phyloP scores from a whole-genome alignment of 2,797 vertebrate genomes.

The Sebastes trivittatus region DNA sequence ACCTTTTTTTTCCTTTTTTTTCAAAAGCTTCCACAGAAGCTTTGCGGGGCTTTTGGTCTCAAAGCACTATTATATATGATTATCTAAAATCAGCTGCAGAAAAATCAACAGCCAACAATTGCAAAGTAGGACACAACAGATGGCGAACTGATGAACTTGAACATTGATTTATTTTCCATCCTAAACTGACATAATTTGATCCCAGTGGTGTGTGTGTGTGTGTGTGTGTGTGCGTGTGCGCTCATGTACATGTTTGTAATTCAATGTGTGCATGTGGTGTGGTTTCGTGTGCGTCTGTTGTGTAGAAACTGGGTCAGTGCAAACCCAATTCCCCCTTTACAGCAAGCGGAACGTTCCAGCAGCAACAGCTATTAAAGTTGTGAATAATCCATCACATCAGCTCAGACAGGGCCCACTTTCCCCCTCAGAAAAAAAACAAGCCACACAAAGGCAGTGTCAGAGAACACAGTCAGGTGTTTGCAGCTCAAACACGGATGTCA shows the following conservation, averaged over 20 bases:
- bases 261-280: not conserved
- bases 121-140: constrained; percentile 65
- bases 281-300: constrained; percentile 27
- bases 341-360: constrained; percentile 53
- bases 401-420: constrained; percentile 13
- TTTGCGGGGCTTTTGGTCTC: constrained; percentile 1
- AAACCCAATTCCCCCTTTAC: constrained; percentile 51
- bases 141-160: constrained; percentile 61
- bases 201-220: not conserved
- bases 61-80: constrained; percentile 21
- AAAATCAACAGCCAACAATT: constrained; percentile 24
- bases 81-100: constrained; percentile 33
- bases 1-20: not conserved
- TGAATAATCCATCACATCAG: constrained; percentile 72
- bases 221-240: not conserved
- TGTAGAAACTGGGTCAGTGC: constrained; percentile 75
- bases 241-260: constrained; percentile 1
- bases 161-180: constrained; percentile 57
- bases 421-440: not conserved
- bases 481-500: constrained; percentile 15
- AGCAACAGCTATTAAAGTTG: constrained; percentile 58
- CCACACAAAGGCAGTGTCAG: not conserved
- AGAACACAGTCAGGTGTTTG: constrained; percentile 33
- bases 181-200: constrained; percentile 30
- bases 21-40: constrained; percentile 1